Conservation (phyloP, 2,888 invertebrate genomes). For the Dendrolimus houi region DNA sequence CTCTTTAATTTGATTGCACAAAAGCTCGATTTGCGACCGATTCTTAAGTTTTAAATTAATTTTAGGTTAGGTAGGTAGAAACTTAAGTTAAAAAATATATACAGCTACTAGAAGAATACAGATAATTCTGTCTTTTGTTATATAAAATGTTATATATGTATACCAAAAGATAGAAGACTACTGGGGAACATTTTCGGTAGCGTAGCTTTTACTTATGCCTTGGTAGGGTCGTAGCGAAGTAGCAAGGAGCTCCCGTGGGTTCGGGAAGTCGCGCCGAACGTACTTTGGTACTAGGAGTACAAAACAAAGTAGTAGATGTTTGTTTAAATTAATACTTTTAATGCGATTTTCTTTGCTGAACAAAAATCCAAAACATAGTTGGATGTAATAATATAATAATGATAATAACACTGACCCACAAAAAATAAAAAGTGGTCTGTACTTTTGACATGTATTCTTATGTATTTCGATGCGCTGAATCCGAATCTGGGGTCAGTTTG, state of each 20-base stretch:
- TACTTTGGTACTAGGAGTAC: constrained; percentile 22
- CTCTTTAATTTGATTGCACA: too few relatives aligned
- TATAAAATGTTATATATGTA: constrained; percentile 1
- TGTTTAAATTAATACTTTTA: background rate
- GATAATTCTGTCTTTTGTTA: constrained; percentile 2
- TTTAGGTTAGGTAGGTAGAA: too few relatives aligned
- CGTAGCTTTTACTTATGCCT: constrained; percentile 28
- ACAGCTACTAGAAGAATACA: constrained; percentile 21
- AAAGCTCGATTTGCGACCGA: too few relatives aligned
- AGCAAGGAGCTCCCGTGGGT: constrained; percentile 47
- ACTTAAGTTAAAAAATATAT: background rate
- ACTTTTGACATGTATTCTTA: too few relatives aligned
- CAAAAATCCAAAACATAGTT: too few relatives aligned
- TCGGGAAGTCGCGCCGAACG: constrained; percentile 22
- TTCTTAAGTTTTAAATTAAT: too few relatives aligned
- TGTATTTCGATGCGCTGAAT: too few relatives aligned
- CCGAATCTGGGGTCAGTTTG: too few relatives aligned
- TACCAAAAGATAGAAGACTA: constrained; percentile 5
- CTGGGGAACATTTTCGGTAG: constrained; percentile 1
- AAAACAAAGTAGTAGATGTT: constrained; percentile 8
- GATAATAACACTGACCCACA: too few relatives aligned
- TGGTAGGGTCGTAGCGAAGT: constrained; percentile 10
- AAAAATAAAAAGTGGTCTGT: too few relatives aligned
- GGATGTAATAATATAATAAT: too few relatives aligned
- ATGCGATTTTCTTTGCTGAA: too few relatives aligned